Evolutionary conservation across 2,797 vertebrate genomes (phyloP).

Genomic region (Nothura maculosa): DNA sequence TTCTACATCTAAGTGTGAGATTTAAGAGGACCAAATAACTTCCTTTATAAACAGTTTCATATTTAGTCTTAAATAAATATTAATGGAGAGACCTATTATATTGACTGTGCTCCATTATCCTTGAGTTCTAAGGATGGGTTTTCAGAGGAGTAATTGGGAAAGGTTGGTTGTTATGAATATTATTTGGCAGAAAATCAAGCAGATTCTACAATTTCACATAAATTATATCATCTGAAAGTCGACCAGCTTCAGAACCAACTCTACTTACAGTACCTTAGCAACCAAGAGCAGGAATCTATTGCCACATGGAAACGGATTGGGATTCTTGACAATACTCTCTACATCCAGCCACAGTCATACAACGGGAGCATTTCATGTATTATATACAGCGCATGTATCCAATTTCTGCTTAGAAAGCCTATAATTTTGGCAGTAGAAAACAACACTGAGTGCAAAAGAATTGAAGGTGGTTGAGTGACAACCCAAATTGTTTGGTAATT

Average conservation of each 20-base stretch:
- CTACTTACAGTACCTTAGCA: conserved; percentile 69
- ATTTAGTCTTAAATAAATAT: conserved; percentile 11
- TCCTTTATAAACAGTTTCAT: not conserved
- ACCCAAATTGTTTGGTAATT: not conserved
- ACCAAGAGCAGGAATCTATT: conserved; percentile 61
- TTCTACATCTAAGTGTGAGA: not conserved
- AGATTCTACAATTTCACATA: not conserved
- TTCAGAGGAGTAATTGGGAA: not conserved
- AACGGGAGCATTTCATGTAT: not conserved
- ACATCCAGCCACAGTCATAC: not conserved
- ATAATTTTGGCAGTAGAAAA: not conserved
- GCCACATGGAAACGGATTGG: conserved; percentile 64
- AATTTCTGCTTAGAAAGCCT: not conserved
- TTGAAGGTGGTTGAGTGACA: not conserved
- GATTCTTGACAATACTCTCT: conserved; percentile 48
- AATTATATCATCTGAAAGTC: conserved; percentile 49
- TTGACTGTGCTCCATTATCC: not conserved
- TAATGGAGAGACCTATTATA: not conserved
- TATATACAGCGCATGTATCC: not conserved
- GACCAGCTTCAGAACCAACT: conserved; percentile 50
- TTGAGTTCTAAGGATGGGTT: not conserved
- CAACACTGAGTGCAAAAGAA: not conserved
- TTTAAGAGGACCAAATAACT: not conserved
- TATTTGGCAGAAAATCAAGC: conserved; percentile 56
- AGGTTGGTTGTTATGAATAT: conserved; percentile 13